Evolutionary conservation across 2,888 invertebrate species (phyloP).

Genomic region (Keiferia lycopersicella): DNA sequence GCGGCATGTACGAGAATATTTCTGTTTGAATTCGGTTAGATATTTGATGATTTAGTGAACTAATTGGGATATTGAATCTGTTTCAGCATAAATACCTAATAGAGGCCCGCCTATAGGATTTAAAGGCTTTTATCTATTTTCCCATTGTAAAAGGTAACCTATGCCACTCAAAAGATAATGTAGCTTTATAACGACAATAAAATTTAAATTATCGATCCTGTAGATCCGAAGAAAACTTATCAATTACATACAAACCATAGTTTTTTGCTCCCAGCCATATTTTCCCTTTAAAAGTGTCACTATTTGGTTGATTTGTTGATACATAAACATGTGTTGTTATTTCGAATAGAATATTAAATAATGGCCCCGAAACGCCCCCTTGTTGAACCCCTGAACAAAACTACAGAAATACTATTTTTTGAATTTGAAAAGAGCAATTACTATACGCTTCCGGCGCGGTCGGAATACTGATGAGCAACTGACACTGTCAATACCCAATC

Average conservation of each 20-base stretch:
- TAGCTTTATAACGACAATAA: neutral
- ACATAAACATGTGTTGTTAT: neutral
- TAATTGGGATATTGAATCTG: neutral
- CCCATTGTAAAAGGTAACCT: too few relatives aligned
- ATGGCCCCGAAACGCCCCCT: neutral
- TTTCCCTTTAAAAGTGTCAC: too few relatives aligned
- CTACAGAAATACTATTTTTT: neutral
- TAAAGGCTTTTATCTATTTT: too few relatives aligned
- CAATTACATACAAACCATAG: too few relatives aligned
- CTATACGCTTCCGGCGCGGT: neutral
- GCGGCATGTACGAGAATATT: neutral
- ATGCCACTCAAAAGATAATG: neutral
- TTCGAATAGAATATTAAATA: neutral
- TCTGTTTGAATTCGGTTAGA: neutral
- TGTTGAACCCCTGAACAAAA: neutral
- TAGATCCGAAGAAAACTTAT: too few relatives aligned
- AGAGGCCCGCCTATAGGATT: too few relatives aligned
- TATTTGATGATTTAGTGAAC: neutral
- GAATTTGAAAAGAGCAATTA: conserved; percentile 5
- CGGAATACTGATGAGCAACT: neutral
- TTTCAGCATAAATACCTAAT: too few relatives aligned
- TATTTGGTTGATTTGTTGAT: too few relatives aligned
- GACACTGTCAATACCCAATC: conserved; percentile 7
- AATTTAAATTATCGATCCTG: too few relatives aligned
- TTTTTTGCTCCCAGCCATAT: too few relatives aligned